Evolutionary conservation across 2,113 vertebrate genomes (phyloP).

Genomic region (Osmerus eperlanus): DNA sequence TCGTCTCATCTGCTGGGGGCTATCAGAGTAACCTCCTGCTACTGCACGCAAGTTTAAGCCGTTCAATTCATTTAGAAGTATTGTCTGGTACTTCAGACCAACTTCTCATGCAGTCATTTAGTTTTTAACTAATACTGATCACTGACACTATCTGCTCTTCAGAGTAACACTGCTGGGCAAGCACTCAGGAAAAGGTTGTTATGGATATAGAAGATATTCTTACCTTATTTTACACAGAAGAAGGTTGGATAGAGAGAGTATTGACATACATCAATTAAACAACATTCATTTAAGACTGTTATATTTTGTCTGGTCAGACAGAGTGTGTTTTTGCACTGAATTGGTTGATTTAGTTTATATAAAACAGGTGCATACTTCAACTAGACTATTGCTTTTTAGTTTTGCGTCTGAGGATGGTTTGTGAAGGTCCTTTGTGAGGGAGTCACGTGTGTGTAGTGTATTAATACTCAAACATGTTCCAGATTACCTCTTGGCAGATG

Average conservation of each 20-base stretch:
- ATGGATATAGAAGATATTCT: too few species aligned
- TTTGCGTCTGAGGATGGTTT: background rate
- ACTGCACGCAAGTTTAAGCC: background rate
- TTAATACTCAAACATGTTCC: constrained; percentile 25
- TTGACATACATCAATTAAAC: too few species aligned
- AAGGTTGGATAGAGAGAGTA: too few species aligned
- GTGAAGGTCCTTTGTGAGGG: background rate
- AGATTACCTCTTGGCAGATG: constrained; percentile 31
- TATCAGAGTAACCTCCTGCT: background rate
- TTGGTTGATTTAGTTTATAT: background rate
- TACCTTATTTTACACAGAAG: too few species aligned
- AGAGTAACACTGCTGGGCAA: too few species aligned
- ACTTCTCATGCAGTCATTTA: too few species aligned
- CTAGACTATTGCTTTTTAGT: constrained; percentile 1
- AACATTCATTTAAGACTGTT: too few species aligned
- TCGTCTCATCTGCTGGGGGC: background rate
- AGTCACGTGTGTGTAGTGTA: background rate
- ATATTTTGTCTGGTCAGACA: background rate
- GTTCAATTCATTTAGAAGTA: background rate
- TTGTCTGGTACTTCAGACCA: background rate
- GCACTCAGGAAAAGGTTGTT: too few species aligned
- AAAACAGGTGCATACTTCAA: background rate
- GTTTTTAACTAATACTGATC: too few species aligned
- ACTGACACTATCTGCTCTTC: too few species aligned
- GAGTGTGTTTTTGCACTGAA: background rate